phyloP scores from a whole-genome alignment of 2,113 vertebrate genomes.

The Carettochelys insculpta region DNA sequence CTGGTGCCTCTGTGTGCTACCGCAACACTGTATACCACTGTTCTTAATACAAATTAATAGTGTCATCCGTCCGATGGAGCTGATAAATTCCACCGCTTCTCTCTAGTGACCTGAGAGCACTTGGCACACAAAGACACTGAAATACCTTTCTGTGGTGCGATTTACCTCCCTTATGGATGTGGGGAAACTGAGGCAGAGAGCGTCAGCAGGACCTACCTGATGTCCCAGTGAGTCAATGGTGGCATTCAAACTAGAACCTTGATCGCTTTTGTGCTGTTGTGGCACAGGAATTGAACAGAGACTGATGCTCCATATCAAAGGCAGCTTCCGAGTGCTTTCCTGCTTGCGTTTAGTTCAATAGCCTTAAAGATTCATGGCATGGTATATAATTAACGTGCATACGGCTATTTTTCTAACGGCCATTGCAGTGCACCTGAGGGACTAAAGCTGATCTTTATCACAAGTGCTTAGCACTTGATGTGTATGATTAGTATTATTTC shows the following conservation, averaged over 20 bases:
- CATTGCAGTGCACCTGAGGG: not conserved
- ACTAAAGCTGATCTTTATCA: conserved; percentile 54
- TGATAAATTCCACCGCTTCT: not conserved
- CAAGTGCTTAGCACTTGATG: conserved; percentile 52
- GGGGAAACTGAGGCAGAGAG: accelerated
- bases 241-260: not conserved
- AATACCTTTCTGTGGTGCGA: not conserved
- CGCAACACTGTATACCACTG: not conserved
- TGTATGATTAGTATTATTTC: conserved; percentile 55
- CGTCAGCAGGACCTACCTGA: not conserved
- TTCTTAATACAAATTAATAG: not conserved
- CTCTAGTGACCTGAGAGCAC: accelerated
- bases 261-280: accelerated
- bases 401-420: conserved; percentile 14
- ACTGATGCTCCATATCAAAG: not conserved
- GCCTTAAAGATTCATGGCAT: not conserved
- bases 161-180: accelerated
- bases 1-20: not conserved
- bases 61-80: not conserved
- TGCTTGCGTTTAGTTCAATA: not conserved
- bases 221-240: not conserved
- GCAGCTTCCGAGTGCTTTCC: not conserved
- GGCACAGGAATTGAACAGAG: not conserved
- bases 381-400: not conserved
- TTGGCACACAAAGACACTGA: not conserved